Conservation (phyloP, 2,113 vertebrate species). For the Dicaeum eximium region DNA sequence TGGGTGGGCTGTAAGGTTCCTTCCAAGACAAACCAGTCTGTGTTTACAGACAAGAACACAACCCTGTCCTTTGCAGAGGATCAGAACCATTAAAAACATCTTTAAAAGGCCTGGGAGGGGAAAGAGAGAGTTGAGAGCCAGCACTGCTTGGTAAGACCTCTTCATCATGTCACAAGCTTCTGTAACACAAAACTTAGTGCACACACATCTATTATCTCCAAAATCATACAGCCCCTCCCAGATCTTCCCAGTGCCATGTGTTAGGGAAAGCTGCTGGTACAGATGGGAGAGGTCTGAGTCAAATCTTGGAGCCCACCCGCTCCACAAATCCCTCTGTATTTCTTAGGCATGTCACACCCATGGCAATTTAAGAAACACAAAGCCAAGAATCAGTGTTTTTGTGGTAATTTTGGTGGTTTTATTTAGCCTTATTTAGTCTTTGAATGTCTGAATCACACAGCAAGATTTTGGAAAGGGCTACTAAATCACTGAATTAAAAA, state of each 20-base stretch:
- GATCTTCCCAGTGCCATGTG: not conserved
- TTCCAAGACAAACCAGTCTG: not conserved
- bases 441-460: not conserved
- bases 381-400: not conserved
- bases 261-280: not conserved
- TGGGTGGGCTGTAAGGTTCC: not conserved
- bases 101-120: not conserved
- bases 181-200: not conserved
- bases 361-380: not conserved
- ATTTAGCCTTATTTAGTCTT: not conserved
- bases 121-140: not conserved
- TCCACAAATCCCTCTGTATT: not conserved
- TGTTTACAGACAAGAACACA: not conserved
- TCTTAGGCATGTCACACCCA: not conserved
- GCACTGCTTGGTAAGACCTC: not conserved
- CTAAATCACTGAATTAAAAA: not conserved
- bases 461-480: not conserved
- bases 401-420: not conserved
- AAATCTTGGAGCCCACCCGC: not conserved
- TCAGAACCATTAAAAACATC: not conserved
- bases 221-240: not conserved
- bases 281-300: not conserved
- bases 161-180: not conserved
- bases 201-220: not conserved
- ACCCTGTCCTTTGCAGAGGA: not conserved